These are phyloP conservation scores for Andricus quercusramuli DNA, from an alignment of 2,888 invertebrate genomes.

Conservation along the genomic window DNA sequence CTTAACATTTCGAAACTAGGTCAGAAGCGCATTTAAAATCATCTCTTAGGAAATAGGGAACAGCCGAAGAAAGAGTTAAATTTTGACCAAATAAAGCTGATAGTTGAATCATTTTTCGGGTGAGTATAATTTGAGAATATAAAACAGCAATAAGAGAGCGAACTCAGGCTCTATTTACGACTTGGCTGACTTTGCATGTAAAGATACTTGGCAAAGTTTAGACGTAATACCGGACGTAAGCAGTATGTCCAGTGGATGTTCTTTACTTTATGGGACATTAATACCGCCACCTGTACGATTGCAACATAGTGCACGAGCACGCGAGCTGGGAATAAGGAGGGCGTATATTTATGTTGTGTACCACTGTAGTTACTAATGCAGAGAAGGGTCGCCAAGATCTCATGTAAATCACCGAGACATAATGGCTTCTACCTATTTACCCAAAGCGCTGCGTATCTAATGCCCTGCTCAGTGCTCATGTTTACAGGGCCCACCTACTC, in stretches of 20 bases:
- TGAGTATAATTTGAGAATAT: background rate
- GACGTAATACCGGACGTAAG: slow-evolving; percentile 17
- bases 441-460: slow-evolving; percentile 60
- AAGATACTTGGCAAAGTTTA: slow-evolving; percentile 26
- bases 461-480: slow-evolving; percentile 43
- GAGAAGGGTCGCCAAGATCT: slow-evolving; percentile 69
- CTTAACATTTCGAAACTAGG: background rate
- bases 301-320: slow-evolving; percentile 43
- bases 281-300: slow-evolving; percentile 53
- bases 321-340: slow-evolving; percentile 51
- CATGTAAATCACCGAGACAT: slow-evolving; percentile 72
- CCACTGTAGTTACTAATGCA: slow-evolving; percentile 11
- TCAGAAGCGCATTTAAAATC: background rate
- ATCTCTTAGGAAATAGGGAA: background rate
- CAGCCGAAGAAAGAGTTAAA: background rate
- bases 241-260: slow-evolving; percentile 23
- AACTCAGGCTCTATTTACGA: background rate
- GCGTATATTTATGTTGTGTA: slow-evolving; percentile 13
- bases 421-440: slow-evolving; percentile 69
- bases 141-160: background rate
- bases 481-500: slow-evolving; percentile 33
- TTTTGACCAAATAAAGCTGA: background rate
- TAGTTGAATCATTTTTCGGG: background rate
- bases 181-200: background rate
- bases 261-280: slow-evolving; percentile 42